Conservation (phyloP, 2,888 invertebrate species). For the Campoplex nolae region DNA sequence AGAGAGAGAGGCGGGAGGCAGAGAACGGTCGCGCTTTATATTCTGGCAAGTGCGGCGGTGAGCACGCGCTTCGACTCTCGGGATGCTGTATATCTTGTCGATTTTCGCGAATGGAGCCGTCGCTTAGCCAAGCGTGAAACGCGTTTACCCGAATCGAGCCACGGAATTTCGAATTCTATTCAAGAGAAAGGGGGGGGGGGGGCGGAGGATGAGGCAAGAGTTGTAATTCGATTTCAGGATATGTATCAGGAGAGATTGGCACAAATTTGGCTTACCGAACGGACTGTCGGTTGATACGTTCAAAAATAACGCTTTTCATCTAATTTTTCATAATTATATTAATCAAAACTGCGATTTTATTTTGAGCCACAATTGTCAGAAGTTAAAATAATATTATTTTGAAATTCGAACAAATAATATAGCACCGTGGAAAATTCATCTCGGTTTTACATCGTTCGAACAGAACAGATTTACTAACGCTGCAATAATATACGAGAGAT, state of each 20-base stretch:
- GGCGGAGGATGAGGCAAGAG: background rate
- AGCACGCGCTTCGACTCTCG: conserved; percentile 68
- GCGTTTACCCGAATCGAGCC: conserved; percentile 81
- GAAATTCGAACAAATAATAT: background rate
- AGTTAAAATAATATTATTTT: too few relatives aligned
- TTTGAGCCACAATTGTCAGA: background rate
- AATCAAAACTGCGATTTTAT: too few relatives aligned
- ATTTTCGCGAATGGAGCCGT: conserved; percentile 82
- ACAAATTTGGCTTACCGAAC: background rate
- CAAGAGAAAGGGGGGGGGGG: conserved; percentile 23
- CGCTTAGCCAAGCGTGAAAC: conserved; percentile 83
- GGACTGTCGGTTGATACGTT: background rate
- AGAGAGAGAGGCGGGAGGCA: conserved; percentile 34
- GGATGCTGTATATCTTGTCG: conserved; percentile 79
- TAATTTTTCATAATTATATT: background rate
- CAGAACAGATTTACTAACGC: background rate
- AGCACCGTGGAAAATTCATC: background rate
- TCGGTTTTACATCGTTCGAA: background rate
- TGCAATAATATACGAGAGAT: background rate
- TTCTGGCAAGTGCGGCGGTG: conserved; percentile 74
- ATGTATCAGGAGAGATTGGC: conserved; percentile 24
- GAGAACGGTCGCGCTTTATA: conserved; percentile 72
- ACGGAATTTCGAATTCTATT: conserved; percentile 49
- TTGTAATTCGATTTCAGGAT: conserved; percentile 55
- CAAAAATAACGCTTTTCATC: too few relatives aligned